Conservation (phyloP, 2,888 invertebrate genomes). For the Eupithecia dodoneata region DNA sequence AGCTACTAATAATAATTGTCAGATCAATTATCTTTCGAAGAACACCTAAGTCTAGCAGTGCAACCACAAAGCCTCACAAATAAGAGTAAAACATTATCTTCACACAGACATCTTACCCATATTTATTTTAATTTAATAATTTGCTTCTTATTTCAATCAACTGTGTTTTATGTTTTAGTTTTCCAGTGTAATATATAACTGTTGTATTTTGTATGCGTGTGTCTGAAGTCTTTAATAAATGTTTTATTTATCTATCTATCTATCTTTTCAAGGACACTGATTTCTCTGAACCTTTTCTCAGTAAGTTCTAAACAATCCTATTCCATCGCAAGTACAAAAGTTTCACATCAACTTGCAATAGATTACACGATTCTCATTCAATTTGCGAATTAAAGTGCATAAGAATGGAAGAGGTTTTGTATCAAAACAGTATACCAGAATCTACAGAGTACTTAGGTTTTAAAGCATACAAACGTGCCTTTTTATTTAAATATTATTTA, state of each 20-base stretch:
- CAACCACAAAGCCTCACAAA: not conserved
- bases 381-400: not conserved
- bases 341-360: not conserved
- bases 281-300: not conserved
- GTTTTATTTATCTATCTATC: too few species aligned
- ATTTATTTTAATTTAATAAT: too few species aligned
- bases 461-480: not conserved
- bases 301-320: not conserved
- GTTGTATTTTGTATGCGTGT: too few species aligned
- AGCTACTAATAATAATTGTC: too few species aligned
- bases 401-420: slow-evolving; percentile 4
- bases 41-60: not conserved
- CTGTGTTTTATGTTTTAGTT: too few species aligned
- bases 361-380: not conserved
- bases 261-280: not conserved
- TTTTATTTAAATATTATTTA: not conserved
- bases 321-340: not conserved
- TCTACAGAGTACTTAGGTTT: not conserved
- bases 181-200: too few species aligned
- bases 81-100: not conserved
- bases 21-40: too few species aligned
- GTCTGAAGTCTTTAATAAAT: too few species aligned
- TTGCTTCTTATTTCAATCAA: too few species aligned
- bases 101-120: too few species aligned
- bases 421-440: slow-evolving; percentile 6